A percentile compares a stretch with the other conserved stretches of the same genome.
These are phyloP conservation scores for Drosophila pruinosa DNA, from an alignment of 1,140 invertebrate genomes.

Conservation along the genomic window DNA sequence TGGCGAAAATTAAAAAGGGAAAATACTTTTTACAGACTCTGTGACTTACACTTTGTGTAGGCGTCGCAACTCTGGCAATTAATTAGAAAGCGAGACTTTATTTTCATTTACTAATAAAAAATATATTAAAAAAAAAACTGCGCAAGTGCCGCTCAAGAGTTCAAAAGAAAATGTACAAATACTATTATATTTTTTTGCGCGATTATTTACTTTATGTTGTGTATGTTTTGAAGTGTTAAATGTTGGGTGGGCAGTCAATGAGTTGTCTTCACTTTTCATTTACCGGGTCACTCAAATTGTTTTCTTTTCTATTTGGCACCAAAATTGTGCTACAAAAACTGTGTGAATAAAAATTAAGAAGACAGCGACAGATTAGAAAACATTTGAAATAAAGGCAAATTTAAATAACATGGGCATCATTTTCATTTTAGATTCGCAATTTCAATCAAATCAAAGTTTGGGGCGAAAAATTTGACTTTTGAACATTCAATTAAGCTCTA, in stretches of 20 bases:
- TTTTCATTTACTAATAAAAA: conserved; percentile 46
- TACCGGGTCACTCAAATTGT: background rate
- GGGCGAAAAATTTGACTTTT: no score
- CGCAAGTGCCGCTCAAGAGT: conserved; percentile 8
- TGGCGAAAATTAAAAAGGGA: conserved; percentile 80
- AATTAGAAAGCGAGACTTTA: conserved; percentile 77
- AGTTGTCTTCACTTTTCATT: conserved; percentile 40
- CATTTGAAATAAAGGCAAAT: no score
- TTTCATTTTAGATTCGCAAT: background rate
- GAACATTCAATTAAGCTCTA: background rate
- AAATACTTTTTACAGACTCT: conserved; percentile 50
- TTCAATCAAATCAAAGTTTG: background rate
- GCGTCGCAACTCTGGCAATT: conserved; percentile 66
- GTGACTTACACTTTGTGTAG: conserved; percentile 52
- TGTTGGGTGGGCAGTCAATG: conserved; percentile 20
- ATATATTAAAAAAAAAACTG: conserved; percentile 15
- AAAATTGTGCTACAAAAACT: background rate
- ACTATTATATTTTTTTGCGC: conserved; percentile 20
- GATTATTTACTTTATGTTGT: conserved; percentile 1
- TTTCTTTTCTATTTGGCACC: background rate
- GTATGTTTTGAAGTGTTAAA: conserved; percentile 26
- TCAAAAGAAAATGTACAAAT: conserved; percentile 27
- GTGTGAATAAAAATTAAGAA: background rate
- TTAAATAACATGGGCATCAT: background rate
- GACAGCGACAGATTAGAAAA: background rate